Evolutionary conservation across 2,797 vertebrate species (phyloP).

Genomic region (Eulemur mongoz): DNA sequence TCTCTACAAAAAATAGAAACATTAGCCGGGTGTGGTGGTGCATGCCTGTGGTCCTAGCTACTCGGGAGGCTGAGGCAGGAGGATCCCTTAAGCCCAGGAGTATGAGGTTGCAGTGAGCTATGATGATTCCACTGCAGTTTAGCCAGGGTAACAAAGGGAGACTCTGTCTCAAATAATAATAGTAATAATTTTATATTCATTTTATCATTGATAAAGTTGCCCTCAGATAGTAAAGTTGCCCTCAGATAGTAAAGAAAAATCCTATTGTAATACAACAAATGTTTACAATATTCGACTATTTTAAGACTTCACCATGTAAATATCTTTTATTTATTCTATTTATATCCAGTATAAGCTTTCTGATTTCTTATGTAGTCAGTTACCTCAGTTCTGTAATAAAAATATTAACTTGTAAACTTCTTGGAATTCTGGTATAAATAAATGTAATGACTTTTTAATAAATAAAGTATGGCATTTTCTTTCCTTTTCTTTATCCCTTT

Average conservation of each 20-base stretch:
- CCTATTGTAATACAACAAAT: neutral
- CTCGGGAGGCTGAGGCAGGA: neutral
- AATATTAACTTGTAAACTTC: constrained; percentile 17
- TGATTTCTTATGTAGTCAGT: neutral
- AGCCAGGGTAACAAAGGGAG: no score
- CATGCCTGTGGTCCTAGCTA: neutral
- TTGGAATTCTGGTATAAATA: constrained; percentile 30
- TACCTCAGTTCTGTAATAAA: constrained; percentile 23
- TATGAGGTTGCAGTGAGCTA: neutral
- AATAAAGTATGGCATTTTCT: constrained; percentile 32
- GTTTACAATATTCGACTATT: constrained; percentile 26
- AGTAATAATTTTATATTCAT: neutral
- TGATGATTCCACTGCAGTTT: neutral
- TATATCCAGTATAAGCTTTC: neutral
- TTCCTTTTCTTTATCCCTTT: neutral
- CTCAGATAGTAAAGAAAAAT: neutral
- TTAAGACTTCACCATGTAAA: constrained; percentile 7
- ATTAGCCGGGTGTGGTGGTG: neutral
- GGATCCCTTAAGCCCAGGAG: neutral
- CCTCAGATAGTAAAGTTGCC: neutral
- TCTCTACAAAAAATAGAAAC: neutral
- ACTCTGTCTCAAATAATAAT: no score
- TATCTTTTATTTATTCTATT: constrained; percentile 3
- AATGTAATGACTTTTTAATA: constrained; percentile 20
- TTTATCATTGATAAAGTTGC: neutral